Conservation (phyloP, 2,113 vertebrate genomes). For the Ardeotis arabs region DNA sequence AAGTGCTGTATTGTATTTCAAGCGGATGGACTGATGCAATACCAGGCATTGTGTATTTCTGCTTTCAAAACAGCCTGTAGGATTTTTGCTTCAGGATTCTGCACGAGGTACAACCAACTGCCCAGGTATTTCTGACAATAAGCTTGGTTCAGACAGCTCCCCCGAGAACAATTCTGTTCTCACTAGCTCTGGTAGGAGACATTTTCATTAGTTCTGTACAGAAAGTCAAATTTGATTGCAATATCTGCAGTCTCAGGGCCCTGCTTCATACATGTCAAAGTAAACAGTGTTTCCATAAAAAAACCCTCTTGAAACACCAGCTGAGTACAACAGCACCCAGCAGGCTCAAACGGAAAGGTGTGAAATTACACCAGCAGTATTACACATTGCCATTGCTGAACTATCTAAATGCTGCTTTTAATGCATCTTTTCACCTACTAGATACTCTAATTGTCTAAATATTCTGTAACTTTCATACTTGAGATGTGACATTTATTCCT, state of each 20-base stretch:
- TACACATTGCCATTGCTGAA: not conserved
- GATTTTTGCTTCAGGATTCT: not conserved
- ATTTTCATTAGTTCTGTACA: not conserved
- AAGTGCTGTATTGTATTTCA: not conserved
- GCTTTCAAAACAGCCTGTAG: not conserved
- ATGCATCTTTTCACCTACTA: not conserved
- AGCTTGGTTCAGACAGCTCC: not conserved
- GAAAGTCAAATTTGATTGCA: not conserved
- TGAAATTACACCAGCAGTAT: not conserved
- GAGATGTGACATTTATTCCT: constrained; percentile 27
- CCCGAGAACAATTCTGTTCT: not conserved
- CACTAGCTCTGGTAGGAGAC: not conserved
- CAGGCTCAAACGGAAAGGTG: not conserved
- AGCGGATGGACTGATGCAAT: not conserved
- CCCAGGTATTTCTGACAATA: not conserved
- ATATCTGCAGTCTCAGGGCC: not conserved
- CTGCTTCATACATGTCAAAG: not conserved
- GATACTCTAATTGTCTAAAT: constrained; percentile 15
- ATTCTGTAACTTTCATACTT: constrained; percentile 38
- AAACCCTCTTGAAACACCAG: not conserved
- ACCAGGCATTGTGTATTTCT: not conserved
- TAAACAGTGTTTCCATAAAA: not conserved
- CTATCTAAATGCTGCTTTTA: not conserved
- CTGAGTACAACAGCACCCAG: fast-evolving
- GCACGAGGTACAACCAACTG: not conserved